Evolutionary conservation across 2,797 vertebrate species (phyloP).

Genomic region (Rhinogobio ventralis): DNA sequence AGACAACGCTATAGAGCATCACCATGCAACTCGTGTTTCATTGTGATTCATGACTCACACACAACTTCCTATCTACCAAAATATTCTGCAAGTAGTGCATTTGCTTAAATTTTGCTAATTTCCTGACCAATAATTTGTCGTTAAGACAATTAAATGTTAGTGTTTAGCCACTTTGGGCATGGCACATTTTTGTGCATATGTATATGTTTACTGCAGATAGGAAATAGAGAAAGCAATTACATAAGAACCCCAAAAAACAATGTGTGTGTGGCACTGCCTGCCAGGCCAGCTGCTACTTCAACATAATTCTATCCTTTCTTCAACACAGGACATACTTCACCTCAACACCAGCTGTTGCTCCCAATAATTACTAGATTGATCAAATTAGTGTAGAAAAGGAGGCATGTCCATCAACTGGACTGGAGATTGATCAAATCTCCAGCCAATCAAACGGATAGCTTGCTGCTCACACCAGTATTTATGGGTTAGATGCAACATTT

Average conservation of each 20-base stretch:
- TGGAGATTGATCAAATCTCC: background rate
- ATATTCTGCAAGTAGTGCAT: background rate
- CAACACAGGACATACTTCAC: background rate
- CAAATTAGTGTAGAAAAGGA: background rate
- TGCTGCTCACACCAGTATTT: background rate
- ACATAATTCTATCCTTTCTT: background rate
- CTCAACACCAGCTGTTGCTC: constrained; percentile 3
- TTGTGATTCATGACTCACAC: background rate
- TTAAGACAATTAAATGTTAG: background rate
- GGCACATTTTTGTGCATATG: background rate
- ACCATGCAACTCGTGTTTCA: background rate
- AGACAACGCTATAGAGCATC: too few species aligned
- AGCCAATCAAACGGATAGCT: background rate
- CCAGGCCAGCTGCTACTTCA: background rate
- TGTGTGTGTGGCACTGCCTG: background rate
- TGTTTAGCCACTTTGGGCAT: background rate
- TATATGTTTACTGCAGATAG: background rate
- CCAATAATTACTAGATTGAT: background rate
- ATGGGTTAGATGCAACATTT: background rate
- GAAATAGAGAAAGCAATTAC: background rate
- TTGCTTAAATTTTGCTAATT: background rate
- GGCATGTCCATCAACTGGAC: background rate
- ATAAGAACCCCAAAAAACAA: background rate
- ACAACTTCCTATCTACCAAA: background rate
- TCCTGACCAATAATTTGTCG: background rate